Evolutionary conservation across 2,113 vertebrate species (phyloP).

Genomic region (Pluvialis apricaria): DNA sequence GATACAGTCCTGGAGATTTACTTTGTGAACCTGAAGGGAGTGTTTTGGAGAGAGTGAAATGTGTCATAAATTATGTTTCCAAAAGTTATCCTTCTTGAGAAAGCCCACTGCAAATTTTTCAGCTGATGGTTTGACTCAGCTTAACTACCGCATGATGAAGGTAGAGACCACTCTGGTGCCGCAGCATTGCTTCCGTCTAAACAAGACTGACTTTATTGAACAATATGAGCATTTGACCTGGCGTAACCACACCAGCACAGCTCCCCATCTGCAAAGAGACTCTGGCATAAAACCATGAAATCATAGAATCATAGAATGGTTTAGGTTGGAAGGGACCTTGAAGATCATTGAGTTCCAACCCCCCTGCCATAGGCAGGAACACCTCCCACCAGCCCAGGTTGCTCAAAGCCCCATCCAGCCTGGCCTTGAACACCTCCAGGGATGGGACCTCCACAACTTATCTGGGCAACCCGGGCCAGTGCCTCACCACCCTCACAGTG

Average conservation of each 20-base stretch:
- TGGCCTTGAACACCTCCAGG: too few relatives aligned
- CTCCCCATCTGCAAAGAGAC: not conserved
- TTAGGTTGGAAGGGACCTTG: too few relatives aligned
- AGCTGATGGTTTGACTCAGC: not conserved
- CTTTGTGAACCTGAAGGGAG: not conserved
- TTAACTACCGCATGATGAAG: not conserved
- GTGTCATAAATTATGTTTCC: not conserved
- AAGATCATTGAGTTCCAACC: too few relatives aligned
- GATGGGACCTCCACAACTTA: too few relatives aligned
- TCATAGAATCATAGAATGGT: too few relatives aligned
- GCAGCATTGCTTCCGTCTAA: not conserved
- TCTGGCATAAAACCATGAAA: not conserved
- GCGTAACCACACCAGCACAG: not conserved
- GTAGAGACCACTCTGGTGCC: too few relatives aligned
- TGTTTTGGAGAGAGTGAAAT: not conserved
- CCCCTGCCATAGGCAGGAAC: too few relatives aligned
- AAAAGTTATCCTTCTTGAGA: not conserved
- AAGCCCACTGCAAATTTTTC: not conserved
- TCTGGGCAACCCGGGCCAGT: too few relatives aligned
- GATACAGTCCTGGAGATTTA: not conserved
- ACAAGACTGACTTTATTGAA: not conserved
- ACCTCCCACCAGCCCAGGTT: too few relatives aligned
- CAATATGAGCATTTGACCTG: not conserved
- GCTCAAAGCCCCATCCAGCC: too few relatives aligned
- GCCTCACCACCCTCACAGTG: too few relatives aligned